Evolutionary conservation across 2,888 invertebrate species (phyloP).

Genomic region (Cataglyphis livida): DNA sequence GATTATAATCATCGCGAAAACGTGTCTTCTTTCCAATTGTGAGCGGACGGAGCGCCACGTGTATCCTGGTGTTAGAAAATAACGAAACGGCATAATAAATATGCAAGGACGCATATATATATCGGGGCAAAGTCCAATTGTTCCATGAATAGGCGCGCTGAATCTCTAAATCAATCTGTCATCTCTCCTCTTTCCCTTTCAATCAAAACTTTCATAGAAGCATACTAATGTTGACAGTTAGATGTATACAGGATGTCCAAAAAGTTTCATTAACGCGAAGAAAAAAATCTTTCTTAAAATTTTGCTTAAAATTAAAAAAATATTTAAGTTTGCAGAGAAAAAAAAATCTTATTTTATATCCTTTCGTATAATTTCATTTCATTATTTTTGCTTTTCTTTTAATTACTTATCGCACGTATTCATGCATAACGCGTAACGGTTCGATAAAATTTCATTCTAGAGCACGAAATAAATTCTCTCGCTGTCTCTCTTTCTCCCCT

Average conservation of each 20-base stretch:
- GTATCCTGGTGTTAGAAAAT: neutral
- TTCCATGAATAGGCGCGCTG: slow-evolving; percentile 10
- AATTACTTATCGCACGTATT: neutral
- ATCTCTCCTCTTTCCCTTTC: neutral
- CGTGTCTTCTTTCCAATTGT: neutral
- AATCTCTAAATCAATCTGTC: slow-evolving; percentile 19
- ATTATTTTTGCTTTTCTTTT: neutral
- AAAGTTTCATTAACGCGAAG: neutral
- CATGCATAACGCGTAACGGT: neutral
- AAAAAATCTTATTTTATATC: neutral
- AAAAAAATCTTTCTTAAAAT: neutral
- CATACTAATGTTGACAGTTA: neutral
- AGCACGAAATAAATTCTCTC: neutral
- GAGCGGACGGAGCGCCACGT: neutral
- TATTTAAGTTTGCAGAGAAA: neutral
- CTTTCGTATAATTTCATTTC: neutral
- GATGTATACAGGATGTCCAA: neutral
- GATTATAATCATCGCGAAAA: neutral
- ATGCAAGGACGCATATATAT: slow-evolving; percentile 12
- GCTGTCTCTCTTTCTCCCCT: neutral
- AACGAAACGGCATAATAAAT: slow-evolving; percentile 20
- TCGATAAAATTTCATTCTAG: slow-evolving; percentile 5
- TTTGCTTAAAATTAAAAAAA: neutral
- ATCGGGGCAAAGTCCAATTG: neutral
- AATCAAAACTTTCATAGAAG: neutral